Percentiles rank a stretch among this genome's conserved stretches.
Conservation (phyloP, 2,113 vertebrate species). For the Phylloscopus trochilus region DNA sequence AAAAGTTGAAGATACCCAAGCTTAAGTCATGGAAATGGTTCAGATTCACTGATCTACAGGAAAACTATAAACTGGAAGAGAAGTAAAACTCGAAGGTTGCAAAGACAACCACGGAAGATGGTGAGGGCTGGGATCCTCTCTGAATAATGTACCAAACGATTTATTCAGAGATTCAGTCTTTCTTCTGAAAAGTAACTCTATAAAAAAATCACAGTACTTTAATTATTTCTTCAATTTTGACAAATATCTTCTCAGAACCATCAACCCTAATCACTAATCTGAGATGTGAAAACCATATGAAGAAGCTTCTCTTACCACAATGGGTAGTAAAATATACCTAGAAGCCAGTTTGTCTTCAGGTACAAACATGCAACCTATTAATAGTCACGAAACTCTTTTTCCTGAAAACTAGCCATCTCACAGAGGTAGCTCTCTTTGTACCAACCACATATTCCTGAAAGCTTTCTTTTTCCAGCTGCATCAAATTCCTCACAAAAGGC, state of each 20-base stretch:
- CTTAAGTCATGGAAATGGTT: not conserved
- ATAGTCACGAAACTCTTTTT: not conserved
- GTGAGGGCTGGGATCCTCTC: not conserved
- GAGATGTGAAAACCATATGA: not conserved
- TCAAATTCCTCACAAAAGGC: not conserved
- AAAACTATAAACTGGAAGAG: not conserved
- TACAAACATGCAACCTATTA: not conserved
- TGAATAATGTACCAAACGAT: not conserved
- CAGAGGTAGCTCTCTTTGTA: not conserved
- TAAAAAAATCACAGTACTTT: not conserved
- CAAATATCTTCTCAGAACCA: not conserved
- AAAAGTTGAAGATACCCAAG: not conserved
- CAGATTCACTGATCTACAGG: not conserved
- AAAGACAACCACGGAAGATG: not conserved
- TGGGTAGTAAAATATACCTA: not conserved
- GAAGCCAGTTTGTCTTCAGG: not conserved
- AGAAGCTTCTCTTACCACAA: not conserved
- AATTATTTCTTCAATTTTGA: not conserved
- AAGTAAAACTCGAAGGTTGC: not conserved
- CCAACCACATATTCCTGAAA: not conserved
- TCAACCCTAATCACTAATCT: not conserved
- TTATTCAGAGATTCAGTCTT: not conserved
- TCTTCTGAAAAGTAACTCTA: not conserved
- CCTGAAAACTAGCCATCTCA: not conserved
- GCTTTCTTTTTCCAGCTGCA: not conserved